Evolutionary conservation across 1,140 invertebrate genomes (phyloP), one percentile per base, ranked within the genome.

Genomic region (Apolygus lucorum): DNA sequence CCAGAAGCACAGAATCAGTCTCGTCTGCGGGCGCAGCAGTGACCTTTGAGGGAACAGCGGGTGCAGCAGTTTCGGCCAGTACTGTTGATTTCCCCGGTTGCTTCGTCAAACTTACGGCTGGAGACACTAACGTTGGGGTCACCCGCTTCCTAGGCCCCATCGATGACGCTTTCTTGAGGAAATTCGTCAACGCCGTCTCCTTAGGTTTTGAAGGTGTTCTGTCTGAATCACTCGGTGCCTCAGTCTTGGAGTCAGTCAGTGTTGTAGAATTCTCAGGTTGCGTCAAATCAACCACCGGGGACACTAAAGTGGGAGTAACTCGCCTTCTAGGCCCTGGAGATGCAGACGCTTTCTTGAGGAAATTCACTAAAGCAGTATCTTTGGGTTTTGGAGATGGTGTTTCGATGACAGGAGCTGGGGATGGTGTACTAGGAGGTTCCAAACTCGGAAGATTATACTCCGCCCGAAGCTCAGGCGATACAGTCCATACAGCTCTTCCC

Each of bases 401-500:
- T 42, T n/a, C n/a, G n/a, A n/a, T n/a, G n/a, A 42, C 34, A 42
- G 34, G 34, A 8, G 34, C 34, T 8, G 34, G 34, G 4, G 34
- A 42, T 42, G 34, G 4, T 4, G 4, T 8, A 4, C 17, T 42
- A 17, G 34, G 17, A 8, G 4, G 4, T 42, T 17, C 34, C 4
- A 42, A 4, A 42, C 4, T 17, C 17, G 34, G 34, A 24, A 59
- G 54, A 59, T 59, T 59, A 22, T 59, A 59, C 22, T 59, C 54
- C 8, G 11, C 22, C 2, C 54, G 4, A 4, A 59, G 11, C 13
- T 59, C 54, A 59, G 54, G 54, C 8, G 8, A 11, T 21, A 59
- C 54, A 4, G 4, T 22, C 54, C 54, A 59, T 22, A 59, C 54
- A 22, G 64, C 22, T 67, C 54, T 54, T 1, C 69, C 69, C 1